A percentile compares a stretch with the other conserved stretches of the same genome.
Conservation (phyloP, 2,888 invertebrate species). For the Epistrophella euchroma region DNA sequence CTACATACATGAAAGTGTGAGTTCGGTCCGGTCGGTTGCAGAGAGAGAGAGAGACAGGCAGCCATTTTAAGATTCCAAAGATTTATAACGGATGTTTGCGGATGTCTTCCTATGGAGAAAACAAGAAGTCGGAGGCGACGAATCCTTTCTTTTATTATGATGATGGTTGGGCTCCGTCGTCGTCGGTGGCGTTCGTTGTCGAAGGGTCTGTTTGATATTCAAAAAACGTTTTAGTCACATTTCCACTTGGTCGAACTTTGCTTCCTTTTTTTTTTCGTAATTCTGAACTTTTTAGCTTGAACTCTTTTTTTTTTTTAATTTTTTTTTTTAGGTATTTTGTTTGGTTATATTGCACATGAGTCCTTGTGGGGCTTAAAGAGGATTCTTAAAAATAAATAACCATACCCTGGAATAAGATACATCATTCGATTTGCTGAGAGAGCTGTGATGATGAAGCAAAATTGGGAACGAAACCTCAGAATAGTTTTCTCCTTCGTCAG, state of each 20-base stretch:
- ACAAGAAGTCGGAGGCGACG: slow-evolving; percentile 1
- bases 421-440: slow-evolving; percentile 63
- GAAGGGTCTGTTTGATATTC: slow-evolving; percentile 70
- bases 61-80: slow-evolving; percentile 69
- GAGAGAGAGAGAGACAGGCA: background rate
- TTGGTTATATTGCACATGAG: slow-evolving; percentile 39
- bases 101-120: slow-evolving; percentile 26
- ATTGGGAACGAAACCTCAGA: slow-evolving; percentile 30
- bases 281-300: slow-evolving; percentile 22
- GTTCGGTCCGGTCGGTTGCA: slow-evolving; percentile 42
- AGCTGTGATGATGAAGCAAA: slow-evolving; percentile 52
- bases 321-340: background rate
- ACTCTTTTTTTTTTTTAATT: slow-evolving; percentile 6
- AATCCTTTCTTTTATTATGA: slow-evolving; percentile 47
- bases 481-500: slow-evolving; percentile 44
- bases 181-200: too few species aligned
- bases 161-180: background rate
- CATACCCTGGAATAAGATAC: slow-evolving; percentile 46
- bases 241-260: slow-evolving; percentile 70
- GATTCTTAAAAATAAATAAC: slow-evolving; percentile 61
- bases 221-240: slow-evolving; percentile 75
- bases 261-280: slow-evolving; percentile 43
- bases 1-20: slow-evolving; percentile 47
- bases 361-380: slow-evolving; percentile 16
- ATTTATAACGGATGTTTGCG: slow-evolving; percentile 70